Conservation (phyloP, 2,797 vertebrate species). For the Mareca strepera region DNA sequence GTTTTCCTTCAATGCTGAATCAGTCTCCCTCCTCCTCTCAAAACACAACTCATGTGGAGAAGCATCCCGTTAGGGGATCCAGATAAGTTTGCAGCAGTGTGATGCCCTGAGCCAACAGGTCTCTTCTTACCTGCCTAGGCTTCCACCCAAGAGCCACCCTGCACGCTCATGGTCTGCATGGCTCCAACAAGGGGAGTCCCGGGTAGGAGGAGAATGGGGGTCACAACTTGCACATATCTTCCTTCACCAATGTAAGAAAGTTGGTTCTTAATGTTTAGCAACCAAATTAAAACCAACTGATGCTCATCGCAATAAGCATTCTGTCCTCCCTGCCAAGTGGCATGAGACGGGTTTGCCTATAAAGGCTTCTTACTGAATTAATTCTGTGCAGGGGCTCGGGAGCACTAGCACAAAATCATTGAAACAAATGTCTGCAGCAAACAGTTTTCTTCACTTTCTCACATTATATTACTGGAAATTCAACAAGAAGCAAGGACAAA, state of each 20-base stretch:
- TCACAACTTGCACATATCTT: not conserved
- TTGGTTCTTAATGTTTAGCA: not conserved
- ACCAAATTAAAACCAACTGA: not conserved
- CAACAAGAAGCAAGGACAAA: not conserved
- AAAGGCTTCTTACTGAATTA: not conserved
- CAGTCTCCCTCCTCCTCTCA: not conserved
- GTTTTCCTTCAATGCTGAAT: not conserved
- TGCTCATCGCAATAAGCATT: not conserved
- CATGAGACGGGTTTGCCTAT: not conserved
- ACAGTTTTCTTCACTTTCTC: not conserved
- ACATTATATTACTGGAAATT: slow-evolving; percentile 8
- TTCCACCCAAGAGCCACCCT: not conserved
- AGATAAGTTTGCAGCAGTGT: not conserved
- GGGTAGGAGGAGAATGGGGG: not conserved
- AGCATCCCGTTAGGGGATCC: not conserved
- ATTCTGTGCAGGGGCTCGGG: not conserved
- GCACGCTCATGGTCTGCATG: no score
- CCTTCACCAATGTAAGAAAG: not conserved
- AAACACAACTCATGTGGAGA: not conserved
- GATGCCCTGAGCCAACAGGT: not conserved
- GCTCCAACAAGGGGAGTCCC: not conserved
- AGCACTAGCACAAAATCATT: not conserved
- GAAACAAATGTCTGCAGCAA: not conserved
- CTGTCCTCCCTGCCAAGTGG: not conserved
- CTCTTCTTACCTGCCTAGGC: not conserved